A percentile compares a stretch with the other conserved stretches of the same genome.
phyloP scores from a whole-genome alignment of 2,888 invertebrate genomes.

The Trissoscelio sp. region DNA sequence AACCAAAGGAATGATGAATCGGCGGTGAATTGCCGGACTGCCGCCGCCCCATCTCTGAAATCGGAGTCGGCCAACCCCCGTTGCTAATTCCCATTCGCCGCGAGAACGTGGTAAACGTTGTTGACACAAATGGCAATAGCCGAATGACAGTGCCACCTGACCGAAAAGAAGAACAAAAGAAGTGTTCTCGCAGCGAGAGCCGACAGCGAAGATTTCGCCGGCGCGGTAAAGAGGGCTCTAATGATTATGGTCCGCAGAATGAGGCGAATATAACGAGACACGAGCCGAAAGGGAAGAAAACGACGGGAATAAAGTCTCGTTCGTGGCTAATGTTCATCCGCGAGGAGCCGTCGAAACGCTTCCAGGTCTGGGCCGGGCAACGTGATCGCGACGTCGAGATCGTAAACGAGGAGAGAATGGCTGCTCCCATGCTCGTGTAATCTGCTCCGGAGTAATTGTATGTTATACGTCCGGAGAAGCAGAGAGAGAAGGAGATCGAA shows the following conservation, averaged over 20 bases:
- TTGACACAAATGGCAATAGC: slow-evolving; percentile 48
- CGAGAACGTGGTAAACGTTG: slow-evolving; percentile 32
- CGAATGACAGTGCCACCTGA: slow-evolving; percentile 50
- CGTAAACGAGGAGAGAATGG: slow-evolving; percentile 73
- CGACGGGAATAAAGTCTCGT: slow-evolving; percentile 64
- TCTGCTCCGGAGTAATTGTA: slow-evolving; percentile 82
- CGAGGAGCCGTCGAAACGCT: slow-evolving; percentile 70
- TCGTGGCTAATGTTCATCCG: slow-evolving; percentile 67
- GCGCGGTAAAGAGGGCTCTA: slow-evolving; percentile 56
- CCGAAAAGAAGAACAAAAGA: slow-evolving; percentile 32
- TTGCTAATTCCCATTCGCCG: background rate
- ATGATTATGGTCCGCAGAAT: slow-evolving; percentile 62
- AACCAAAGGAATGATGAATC: slow-evolving; percentile 38
- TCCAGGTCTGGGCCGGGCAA: slow-evolving; percentile 71
- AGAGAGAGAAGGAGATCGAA: slow-evolving; percentile 22
- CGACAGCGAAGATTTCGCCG: slow-evolving; percentile 32
- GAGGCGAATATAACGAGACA: slow-evolving; percentile 68
- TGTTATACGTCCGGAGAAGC: slow-evolving; percentile 78
- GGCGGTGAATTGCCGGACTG: slow-evolving; percentile 26
- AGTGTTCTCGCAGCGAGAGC: background rate
- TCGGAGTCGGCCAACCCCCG: slow-evolving; percentile 4
- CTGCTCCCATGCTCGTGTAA: slow-evolving; percentile 77
- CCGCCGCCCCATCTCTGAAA: slow-evolving; percentile 8
- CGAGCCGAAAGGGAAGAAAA: slow-evolving; percentile 66
- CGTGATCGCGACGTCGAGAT: slow-evolving; percentile 70